Evolutionary conservation across 2,113 vertebrate species (phyloP).

Genomic region (Meleagris gallopavo): DNA sequence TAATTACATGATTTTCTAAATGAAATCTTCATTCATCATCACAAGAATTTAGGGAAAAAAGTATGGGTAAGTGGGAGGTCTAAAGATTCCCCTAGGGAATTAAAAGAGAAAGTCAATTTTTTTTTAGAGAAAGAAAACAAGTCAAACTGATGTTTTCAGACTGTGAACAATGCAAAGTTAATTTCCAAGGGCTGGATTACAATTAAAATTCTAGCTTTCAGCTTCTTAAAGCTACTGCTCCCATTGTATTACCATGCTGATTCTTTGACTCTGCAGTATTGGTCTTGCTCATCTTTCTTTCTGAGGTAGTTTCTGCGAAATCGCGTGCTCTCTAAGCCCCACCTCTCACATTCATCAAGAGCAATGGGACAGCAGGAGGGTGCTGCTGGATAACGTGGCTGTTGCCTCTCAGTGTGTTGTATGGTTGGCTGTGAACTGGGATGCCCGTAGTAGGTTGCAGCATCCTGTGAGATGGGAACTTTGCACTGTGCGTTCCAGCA

Average conservation of each 20-base stretch:
- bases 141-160: neutral
- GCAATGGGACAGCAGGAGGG: neutral
- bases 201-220: neutral
- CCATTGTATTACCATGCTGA: neutral
- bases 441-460: neutral
- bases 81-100: neutral
- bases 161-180: neutral
- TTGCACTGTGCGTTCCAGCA: neutral
- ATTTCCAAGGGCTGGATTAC: neutral
- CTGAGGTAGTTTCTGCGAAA: neutral
- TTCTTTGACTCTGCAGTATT: neutral
- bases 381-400: too few species aligned
- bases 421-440: neutral
- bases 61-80: fast-evolving
- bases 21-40: neutral
- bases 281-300: neutral
- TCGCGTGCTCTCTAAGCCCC: neutral
- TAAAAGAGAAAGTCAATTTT: neutral
- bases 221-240: neutral
- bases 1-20: neutral
- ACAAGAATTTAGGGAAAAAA: neutral
- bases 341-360: neutral
- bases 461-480: neutral
- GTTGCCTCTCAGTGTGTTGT: neutral
- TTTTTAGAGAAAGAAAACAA: neutral